Evolutionary conservation across 2,797 vertebrate genomes (phyloP).

Genomic region (Garrulus glandarius): DNA sequence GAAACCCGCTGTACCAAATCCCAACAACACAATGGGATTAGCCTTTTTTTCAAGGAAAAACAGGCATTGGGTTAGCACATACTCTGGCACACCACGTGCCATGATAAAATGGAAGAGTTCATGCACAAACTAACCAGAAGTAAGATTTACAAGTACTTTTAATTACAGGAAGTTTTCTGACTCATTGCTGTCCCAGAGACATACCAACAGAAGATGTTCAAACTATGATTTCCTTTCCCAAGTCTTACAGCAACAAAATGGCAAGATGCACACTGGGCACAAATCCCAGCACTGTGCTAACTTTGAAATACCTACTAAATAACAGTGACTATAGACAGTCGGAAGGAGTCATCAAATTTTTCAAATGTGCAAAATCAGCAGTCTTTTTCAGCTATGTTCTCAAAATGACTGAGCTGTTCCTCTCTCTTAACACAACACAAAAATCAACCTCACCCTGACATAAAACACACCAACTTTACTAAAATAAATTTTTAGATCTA

Average conservation of each 20-base stretch:
- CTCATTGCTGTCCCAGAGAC: not conserved
- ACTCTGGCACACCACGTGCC: not conserved
- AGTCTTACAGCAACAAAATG: not conserved
- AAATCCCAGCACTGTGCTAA: not conserved
- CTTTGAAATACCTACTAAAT: not conserved
- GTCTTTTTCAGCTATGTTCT: not conserved
- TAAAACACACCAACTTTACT: not conserved
- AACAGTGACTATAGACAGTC: not conserved
- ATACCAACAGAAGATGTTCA: not conserved
- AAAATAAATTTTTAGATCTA: not conserved
- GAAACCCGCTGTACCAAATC: not conserved
- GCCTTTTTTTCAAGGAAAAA: not conserved
- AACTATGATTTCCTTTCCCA: not conserved
- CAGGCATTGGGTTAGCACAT: not conserved
- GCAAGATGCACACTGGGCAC: not conserved
- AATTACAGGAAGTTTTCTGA: not conserved
- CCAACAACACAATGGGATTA: not conserved
- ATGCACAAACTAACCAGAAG: not conserved
- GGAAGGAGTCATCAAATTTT: not conserved
- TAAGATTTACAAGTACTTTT: not conserved
- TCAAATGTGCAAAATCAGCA: not conserved
- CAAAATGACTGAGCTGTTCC: not conserved
- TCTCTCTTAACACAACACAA: not conserved
- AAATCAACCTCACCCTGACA: not conserved
- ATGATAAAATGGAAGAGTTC: rapidly evolving